Evolutionary conservation across 2,888 invertebrate species (phyloP), one percentile per base, ranked within the genome.

Genomic region (Mythimna loreyi): DNA sequence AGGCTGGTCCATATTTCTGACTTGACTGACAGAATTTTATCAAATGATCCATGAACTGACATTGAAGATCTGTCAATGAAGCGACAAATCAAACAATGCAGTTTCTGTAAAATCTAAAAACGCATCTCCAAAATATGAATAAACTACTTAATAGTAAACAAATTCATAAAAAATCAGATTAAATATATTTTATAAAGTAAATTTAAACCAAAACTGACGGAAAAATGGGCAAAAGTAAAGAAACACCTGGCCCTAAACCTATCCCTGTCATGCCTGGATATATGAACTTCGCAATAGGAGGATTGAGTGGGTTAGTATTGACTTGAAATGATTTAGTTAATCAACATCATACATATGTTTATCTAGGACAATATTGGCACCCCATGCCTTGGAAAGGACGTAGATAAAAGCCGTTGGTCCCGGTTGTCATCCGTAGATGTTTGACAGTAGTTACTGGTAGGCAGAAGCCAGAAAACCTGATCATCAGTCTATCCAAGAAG

Each of bases 281-380:
- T 67, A 40, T 78, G 33, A 79, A 78, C 30, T 79, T 78, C 30
- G 33, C 28, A 1, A 67, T 79, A 57, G 74, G 79, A 36, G 75
- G 78, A n/a, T 2, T 30, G 8, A 65, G 71, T 21, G 78, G 80
- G 80, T 79, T 66, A 62, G 62, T 65, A 23, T 25, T 25, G 1
- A 0, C 16, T 3, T 40, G 6, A 4, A 6, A 40, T 16, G 16
- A 16, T 40, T 40, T 19, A 40, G 16, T 40, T 40, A 13, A 13
- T 16, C 0, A 36, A 36, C 13, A 13, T 11, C 36, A 4, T 8
- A 40, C 16, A n/a, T 36, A 36, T 11, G 33, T 11, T 11, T 36
- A 36, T 36, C 11, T 36, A 36, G 33, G 2, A 36, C 33, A 11
- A 11, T 36, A 36, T 11, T 36, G 33, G 11, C 33, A 33, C 11